Conservation (phyloP, 2,797 vertebrate genomes). For the Platalea minor region DNA sequence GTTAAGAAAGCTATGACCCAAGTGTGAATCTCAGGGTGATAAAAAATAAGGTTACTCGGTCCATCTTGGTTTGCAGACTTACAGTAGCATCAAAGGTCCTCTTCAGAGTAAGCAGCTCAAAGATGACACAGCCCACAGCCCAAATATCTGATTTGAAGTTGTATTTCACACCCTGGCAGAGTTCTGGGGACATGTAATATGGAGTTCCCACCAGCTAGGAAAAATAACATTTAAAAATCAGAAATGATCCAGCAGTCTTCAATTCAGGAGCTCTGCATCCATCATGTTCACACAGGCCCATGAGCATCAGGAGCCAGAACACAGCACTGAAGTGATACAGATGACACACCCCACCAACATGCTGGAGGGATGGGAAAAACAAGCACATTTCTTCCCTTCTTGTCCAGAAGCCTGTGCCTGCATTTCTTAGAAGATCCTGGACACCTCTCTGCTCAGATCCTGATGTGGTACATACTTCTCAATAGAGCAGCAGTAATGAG, state of each 20-base stretch:
- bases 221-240: slow-evolving; percentile 48
- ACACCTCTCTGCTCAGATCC: not conserved
- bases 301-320: not conserved
- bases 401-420: not conserved
- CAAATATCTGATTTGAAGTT: slow-evolving; percentile 99
- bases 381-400: not conserved
- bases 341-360: not conserved
- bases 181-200: slow-evolving; percentile 98
- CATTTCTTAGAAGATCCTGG: not conserved
- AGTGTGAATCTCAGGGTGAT: not conserved
- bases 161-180: slow-evolving; percentile 97
- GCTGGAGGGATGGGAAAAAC: not conserved
- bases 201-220: slow-evolving; percentile 95
- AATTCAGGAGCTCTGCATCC: not conserved
- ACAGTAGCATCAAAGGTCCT: slow-evolving; percentile 99
- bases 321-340: not conserved
- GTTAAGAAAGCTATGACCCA: not conserved
- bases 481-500: not conserved
- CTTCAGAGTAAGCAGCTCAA: slow-evolving; percentile 92
- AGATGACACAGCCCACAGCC: slow-evolving; percentile 96
- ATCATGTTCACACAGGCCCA: not conserved
- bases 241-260: not conserved
- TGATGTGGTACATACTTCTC: not conserved
- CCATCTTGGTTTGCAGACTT: slow-evolving; percentile 49
- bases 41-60: not conserved